Conservation (phyloP, 1,140 invertebrate genomes). For the Globodera rostochiensis region DNA sequence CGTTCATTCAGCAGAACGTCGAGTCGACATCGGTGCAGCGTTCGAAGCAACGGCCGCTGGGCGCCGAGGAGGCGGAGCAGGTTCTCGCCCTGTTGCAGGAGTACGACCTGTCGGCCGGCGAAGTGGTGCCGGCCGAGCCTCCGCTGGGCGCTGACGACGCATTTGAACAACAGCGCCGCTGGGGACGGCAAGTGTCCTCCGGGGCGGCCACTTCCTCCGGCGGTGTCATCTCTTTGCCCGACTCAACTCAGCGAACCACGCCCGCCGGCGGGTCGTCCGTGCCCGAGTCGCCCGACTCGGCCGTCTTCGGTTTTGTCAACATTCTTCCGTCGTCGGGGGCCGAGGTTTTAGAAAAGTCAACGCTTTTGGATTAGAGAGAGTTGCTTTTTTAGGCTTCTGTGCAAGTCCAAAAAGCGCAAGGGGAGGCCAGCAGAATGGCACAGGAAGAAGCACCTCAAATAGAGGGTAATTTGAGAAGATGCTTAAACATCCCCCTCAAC, state of each 20-base stretch:
- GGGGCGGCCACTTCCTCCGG: neutral
- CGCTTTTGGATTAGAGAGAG: neutral
- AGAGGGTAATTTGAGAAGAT: too few relatives aligned
- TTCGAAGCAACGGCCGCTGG: neutral
- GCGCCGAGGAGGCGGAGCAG: slow-evolving; percentile 35
- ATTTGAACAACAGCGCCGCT: neutral
- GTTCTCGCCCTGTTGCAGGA: slow-evolving; percentile 39
- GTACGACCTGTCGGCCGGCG: slow-evolving; percentile 27
- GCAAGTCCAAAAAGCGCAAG: neutral
- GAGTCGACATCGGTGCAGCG: too few relatives aligned
- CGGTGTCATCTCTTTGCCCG: slow-evolving; percentile 16
- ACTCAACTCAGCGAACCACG: slow-evolving; percentile 14
- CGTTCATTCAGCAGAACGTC: neutral
- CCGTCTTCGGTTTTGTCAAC: slow-evolving; percentile 27
- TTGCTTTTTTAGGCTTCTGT: too few relatives aligned
- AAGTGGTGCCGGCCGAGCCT: neutral
- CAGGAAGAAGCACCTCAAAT: neutral
- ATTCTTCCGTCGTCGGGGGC: neutral
- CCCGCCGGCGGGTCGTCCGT: slow-evolving; percentile 12
- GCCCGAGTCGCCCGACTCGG: slow-evolving; percentile 24
- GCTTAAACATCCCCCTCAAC: too few relatives aligned
- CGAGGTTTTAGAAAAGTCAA: slow-evolving; percentile 1
- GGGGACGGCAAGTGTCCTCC: neutral
- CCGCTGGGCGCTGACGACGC: neutral
- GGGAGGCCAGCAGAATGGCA: neutral